A percentile compares a stretch with the other conserved stretches of the same genome.
phyloP scores from a whole-genome alignment of 2,113 vertebrate species.

The Daubentonia madagascariensis region DNA sequence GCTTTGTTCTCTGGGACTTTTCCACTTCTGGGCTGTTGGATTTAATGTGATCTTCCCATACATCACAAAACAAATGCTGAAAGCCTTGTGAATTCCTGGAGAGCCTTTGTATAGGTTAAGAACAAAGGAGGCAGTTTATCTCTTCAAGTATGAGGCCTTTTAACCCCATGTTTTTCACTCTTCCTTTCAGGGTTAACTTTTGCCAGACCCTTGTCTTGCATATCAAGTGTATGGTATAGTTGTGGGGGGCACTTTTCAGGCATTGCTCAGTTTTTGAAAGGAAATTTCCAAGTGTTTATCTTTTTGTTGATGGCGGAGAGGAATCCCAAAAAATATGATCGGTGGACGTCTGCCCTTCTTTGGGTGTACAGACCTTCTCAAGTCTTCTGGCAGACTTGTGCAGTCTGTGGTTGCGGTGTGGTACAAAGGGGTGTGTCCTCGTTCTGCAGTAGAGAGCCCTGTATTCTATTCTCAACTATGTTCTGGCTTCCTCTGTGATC shows the following conservation, averaged over 20 bases:
- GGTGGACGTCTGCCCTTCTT: neutral
- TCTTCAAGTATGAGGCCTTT: conserved; percentile 21
- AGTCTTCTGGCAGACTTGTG: neutral
- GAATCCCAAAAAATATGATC: neutral
- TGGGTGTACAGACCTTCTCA: neutral
- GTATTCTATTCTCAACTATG: neutral
- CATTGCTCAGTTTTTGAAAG: neutral
- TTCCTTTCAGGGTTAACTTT: neutral
- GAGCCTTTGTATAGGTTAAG: conserved; percentile 48
- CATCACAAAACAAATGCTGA: conserved; percentile 18
- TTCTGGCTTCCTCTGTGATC: neutral
- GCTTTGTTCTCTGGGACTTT: neutral
- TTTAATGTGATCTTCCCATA: conserved; percentile 43
- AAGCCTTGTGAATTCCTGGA: conserved; percentile 26
- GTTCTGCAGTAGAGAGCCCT: neutral
- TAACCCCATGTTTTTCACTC: neutral
- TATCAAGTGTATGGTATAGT: neutral
- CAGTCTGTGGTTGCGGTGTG: neutral
- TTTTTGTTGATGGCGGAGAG: neutral
- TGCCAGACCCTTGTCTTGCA: neutral
- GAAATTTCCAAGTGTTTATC: neutral
- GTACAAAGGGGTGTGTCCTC: fast-evolving
- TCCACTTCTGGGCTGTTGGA: conserved; percentile 35
- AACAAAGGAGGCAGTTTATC: conserved; percentile 45
- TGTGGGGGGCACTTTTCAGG: neutral